Evolutionary conservation across 2,888 invertebrate species (phyloP), one percentile per base, ranked within the genome.

Genomic region (Altica lythri): DNA sequence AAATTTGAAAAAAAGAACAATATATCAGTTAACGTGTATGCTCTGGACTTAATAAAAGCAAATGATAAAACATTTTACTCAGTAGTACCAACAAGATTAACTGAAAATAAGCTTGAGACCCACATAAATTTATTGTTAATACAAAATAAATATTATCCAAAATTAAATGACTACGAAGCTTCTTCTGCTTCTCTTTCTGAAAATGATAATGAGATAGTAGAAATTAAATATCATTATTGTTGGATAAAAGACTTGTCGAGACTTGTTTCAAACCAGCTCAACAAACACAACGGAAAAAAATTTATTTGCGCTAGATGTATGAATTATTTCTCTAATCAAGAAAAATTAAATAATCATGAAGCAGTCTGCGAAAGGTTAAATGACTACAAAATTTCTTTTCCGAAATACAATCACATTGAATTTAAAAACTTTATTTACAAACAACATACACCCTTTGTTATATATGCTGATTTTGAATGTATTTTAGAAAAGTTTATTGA

Each of bases 391-490:
- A 38, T 38, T 38, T 10, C 10, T 9, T 19, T 38, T n/a, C 38
- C 38, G 4, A 43, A 38, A 35, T 9, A 54, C 2, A 53, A 49
- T 29, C 18, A 13, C 13, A 9, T 61, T 2, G 22, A 46, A 17
- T 62, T 55, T 25, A 48, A 55, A 10, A 53, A 60, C 9, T 34
- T 12, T 44, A 29, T 19, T 2, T 32, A 32, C n/a, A 30, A 45
- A 30, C 18, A 45, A 17, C 17, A 47, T 16, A 35, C 35, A 9
- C 55, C 56, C 1, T 59, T 62, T 49, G 37, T 55, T 18, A 49
- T 62, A 13, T 61, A 62, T 34, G 57, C 61, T 10, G 63, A 63
- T 46, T 40, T 62, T 32, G 63, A 61, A 44, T 57, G 50, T 12
- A 8, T 22, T 2, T 22, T 49, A 16, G 19, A 17, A 29, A 8